phyloP scores from a whole-genome alignment of 1,140 invertebrate genomes.

The Ylistrum balloti region DNA sequence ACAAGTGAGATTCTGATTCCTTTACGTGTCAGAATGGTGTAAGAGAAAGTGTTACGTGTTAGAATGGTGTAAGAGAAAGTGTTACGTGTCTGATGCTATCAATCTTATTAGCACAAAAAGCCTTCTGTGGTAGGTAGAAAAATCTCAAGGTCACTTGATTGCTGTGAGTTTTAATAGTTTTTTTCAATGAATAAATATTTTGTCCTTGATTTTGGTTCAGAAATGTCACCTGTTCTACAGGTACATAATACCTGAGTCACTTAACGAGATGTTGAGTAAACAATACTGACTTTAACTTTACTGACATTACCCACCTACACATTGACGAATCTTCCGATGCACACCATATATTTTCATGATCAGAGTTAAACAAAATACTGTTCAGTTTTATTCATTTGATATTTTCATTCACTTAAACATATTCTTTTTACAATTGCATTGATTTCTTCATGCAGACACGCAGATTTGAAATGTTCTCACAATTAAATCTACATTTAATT shows the following conservation, averaged over 20 bases:
- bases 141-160: neutral
- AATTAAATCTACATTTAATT: too few relatives aligned
- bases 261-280: neutral
- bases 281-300: neutral
- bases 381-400: too few relatives aligned
- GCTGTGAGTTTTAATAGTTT: neutral
- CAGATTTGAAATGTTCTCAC: too few relatives aligned
- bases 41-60: neutral
- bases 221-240: neutral
- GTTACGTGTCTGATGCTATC: conserved; percentile 5
- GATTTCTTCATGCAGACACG: too few relatives aligned
- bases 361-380: too few relatives aligned
- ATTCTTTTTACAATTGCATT: too few relatives aligned
- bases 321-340: too few relatives aligned
- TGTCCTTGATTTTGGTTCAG: neutral
- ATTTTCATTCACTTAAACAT: too few relatives aligned
- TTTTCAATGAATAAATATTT: neutral
- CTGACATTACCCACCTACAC: too few relatives aligned
- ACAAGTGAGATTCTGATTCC: neutral
- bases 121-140: neutral
- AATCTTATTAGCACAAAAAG: neutral
- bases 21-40: neutral
- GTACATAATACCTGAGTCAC: neutral
- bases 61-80: neutral
- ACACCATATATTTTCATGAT: too few relatives aligned